A percentile compares a stretch with the other conserved stretches of the same genome.
These are phyloP conservation scores for Melanostigma gelatinosum DNA, from an alignment of 2,113 vertebrate species.

Conservation along the genomic window DNA sequence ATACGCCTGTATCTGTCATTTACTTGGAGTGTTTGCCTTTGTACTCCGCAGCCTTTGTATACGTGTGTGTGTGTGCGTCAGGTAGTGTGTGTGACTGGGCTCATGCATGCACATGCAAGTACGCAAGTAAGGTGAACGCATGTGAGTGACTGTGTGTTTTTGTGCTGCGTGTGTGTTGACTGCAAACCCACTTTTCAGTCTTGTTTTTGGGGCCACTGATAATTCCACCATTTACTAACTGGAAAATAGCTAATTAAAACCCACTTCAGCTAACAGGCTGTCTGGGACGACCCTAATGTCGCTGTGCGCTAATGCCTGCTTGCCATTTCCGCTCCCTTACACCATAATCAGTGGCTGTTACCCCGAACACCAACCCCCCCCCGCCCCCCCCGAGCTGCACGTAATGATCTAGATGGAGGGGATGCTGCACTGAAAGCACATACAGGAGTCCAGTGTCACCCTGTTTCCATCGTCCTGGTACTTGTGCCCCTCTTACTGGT, in stretches of 20 bases:
- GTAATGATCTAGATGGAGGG: slow-evolving; percentile 80
- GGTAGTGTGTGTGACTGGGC: slow-evolving; percentile 7
- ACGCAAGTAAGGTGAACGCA: background rate
- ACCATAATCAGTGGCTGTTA: slow-evolving; percentile 86
- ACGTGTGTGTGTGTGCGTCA: slow-evolving; percentile 10
- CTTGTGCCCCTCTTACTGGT: slow-evolving; percentile 6
- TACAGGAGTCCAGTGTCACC: slow-evolving; percentile 21
- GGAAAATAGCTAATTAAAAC: slow-evolving; percentile 99
- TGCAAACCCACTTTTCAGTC: slow-evolving; percentile 88
- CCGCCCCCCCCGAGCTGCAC: slow-evolving; percentile 83
- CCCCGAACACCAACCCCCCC: slow-evolving; percentile 83
- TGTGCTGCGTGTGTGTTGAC: slow-evolving; percentile 70
- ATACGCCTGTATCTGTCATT: slow-evolving; percentile 55
- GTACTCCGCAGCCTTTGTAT: slow-evolving; percentile 38
- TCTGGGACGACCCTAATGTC: slow-evolving; percentile 96
- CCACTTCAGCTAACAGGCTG: slow-evolving; percentile 99
- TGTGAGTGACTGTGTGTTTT: slow-evolving; percentile 23
- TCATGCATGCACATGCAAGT: background rate
- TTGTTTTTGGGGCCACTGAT: slow-evolving; percentile 93
- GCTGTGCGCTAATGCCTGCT: slow-evolving; percentile 86
- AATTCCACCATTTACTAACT: slow-evolving; percentile 98
- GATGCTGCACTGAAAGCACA: slow-evolving; percentile 35
- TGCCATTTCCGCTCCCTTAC: slow-evolving; percentile 90
- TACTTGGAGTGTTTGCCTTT: slow-evolving; percentile 66
- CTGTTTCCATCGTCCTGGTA: slow-evolving; percentile 9